Evolutionary conservation across 2,113 vertebrate species (phyloP).

Genomic region (Peromyscus californicus): DNA sequence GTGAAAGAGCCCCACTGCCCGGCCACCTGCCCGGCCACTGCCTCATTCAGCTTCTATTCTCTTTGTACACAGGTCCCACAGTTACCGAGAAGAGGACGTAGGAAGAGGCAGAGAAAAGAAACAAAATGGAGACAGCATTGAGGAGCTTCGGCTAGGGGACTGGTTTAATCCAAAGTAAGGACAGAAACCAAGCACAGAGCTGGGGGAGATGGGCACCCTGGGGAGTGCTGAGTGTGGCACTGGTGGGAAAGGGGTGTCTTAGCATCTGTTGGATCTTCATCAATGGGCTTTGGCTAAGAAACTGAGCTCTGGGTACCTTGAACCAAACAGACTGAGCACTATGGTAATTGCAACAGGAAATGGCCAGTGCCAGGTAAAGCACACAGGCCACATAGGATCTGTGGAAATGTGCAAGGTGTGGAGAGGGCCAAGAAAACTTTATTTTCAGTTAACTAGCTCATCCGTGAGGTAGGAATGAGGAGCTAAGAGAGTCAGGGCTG

Average conservation of each 20-base stretch:
- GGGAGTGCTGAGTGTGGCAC: not conserved
- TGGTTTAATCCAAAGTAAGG: conserved; percentile 80
- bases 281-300: not conserved
- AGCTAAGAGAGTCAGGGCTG: not conserved
- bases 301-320: not conserved
- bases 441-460: not conserved
- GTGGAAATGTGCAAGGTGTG: not conserved
- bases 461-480: not conserved
- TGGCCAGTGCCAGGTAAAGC: not conserved
- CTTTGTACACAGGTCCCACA: conserved; percentile 44
- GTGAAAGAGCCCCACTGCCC: not conserved
- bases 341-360: not conserved
- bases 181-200: not conserved
- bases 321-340: not conserved
- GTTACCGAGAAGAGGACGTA: conserved; percentile 43
- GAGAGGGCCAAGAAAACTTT: not conserved
- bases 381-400: rapidly evolving
- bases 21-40: rapidly evolving
- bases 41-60: conserved; percentile 31
- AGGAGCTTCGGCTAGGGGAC: conserved; percentile 46
- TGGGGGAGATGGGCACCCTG: not conserved
- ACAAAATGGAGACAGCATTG: not conserved
- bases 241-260: not conserved
- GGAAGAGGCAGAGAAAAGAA: not conserved
- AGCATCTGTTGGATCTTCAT: not conserved